These are phyloP conservation scores for Paralichthys olivaceus DNA, from an alignment of 2,113 vertebrate species.

Conservation along the genomic window DNA sequence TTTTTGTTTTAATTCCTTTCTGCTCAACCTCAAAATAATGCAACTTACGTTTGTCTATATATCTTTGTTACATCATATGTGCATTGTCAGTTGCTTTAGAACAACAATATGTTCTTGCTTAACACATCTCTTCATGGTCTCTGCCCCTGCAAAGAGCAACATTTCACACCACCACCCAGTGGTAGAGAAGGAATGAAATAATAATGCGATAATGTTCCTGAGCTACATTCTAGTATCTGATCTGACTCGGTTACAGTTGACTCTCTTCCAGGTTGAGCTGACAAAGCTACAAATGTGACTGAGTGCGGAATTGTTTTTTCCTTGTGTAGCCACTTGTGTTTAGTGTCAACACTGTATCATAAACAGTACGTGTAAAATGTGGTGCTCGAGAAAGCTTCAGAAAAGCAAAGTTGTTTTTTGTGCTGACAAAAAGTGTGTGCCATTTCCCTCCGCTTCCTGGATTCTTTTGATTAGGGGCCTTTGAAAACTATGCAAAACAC, in stretches of 20 bases:
- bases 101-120: too few relatives aligned
- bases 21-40: not conserved
- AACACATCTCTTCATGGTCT: not conserved
- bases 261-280: not conserved
- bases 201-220: not conserved
- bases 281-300: slow-evolving; percentile 13
- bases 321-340: slow-evolving; percentile 32
- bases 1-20: not conserved
- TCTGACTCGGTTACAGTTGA: not conserved
- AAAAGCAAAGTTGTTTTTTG: slow-evolving; percentile 41
- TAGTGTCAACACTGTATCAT: slow-evolving; percentile 33
- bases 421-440: slow-evolving; percentile 33
- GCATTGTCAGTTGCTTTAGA: not conserved
- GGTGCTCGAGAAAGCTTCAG: slow-evolving; percentile 16
- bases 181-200: not conserved
- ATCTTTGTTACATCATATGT: not conserved
- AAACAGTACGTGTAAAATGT: slow-evolving; percentile 38
- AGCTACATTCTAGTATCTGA: not conserved
- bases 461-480: slow-evolving; percentile 62
- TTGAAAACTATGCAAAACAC: slow-evolving; percentile 68
- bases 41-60: not conserved
- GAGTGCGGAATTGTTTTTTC: not conserved
- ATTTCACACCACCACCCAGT: not conserved
- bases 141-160: not conserved
- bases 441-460: slow-evolving; percentile 13